Percentiles rank a stretch among this genome's conserved stretches.
These are phyloP conservation scores for Rhyacophila evoluta DNA, from an alignment of 2,888 invertebrate species.

Conservation along the genomic window DNA sequence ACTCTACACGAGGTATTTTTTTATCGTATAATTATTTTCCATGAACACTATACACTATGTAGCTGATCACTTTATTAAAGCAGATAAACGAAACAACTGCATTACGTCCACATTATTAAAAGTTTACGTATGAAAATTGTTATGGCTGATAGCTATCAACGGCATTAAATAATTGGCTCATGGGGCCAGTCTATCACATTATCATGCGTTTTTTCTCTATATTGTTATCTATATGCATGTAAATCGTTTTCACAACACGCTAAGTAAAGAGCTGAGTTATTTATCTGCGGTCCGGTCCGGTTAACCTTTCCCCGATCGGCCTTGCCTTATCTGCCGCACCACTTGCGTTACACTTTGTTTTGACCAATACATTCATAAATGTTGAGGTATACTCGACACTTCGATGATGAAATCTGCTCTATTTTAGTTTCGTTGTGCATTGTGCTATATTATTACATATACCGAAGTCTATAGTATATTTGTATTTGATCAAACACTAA, in stretches of 20 bases:
- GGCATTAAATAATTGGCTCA: too few relatives aligned
- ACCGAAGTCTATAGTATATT: too few relatives aligned
- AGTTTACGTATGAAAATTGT: too few relatives aligned
- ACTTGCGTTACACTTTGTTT: background rate
- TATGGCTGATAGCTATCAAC: too few relatives aligned
- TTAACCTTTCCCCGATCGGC: slow-evolving; percentile 37
- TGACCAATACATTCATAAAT: background rate
- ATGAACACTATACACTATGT: too few relatives aligned
- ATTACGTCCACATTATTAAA: too few relatives aligned
- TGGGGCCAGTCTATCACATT: background rate
- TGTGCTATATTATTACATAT: too few relatives aligned
- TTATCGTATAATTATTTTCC: too few relatives aligned
- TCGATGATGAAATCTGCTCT: background rate
- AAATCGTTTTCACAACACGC: slow-evolving; percentile 22
- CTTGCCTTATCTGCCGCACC: slow-evolving; percentile 20
- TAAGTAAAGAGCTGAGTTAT: slow-evolving; percentile 14
- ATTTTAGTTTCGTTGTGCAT: background rate
- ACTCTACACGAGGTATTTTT: too few relatives aligned
- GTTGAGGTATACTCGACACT: background rate
- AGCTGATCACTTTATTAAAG: too few relatives aligned
- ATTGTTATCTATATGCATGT: slow-evolving; percentile 11
- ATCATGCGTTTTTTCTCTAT: background rate
- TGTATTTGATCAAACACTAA: too few relatives aligned
- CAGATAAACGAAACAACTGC: too few relatives aligned
- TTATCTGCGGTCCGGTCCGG: slow-evolving; percentile 15